A percentile compares a stretch with the other conserved stretches of the same genome.
Conservation (phyloP, 1,140 invertebrate genomes). For the Daktulosphaira vitifoliae region DNA sequence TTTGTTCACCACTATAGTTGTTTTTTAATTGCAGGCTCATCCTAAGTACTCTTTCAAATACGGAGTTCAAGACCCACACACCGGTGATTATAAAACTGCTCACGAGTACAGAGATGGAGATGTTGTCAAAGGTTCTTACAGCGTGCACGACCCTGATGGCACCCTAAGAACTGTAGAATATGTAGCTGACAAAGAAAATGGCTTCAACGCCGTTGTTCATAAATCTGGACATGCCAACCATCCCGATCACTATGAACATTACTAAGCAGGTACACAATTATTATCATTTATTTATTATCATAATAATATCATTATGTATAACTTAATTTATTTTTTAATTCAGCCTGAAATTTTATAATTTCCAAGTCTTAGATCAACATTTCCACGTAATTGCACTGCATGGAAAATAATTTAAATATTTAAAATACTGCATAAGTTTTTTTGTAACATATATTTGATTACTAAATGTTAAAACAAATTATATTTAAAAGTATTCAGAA, state of each 20-base stretch:
- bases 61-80: constrained; percentile 57
- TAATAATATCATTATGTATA: too few species aligned
- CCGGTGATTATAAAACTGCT: constrained; percentile 47
- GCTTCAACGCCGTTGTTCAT: constrained; percentile 48
- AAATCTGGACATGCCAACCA: constrained; percentile 52
- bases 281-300: too few species aligned
- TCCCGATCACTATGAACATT: constrained; percentile 40
- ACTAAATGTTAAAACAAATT: too few species aligned
- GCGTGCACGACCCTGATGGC: constrained; percentile 46
- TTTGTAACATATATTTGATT: too few species aligned
- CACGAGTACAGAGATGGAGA: constrained; percentile 39
- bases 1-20: too few species aligned
- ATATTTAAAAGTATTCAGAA: too few species aligned
- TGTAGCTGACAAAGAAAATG: constrained; percentile 61
- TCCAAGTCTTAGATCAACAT: too few species aligned
- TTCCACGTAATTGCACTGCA: too few species aligned
- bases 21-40: constrained; percentile 44
- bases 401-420: too few species aligned
- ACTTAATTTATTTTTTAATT: too few species aligned
- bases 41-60: constrained; percentile 61
- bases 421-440: too few species aligned
- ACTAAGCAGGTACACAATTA: background rate
- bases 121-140: constrained; percentile 46
- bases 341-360: too few species aligned
- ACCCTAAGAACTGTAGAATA: constrained; percentile 50